phyloP scores from a whole-genome alignment of 1,140 invertebrate genomes.

The Euschistus heros region DNA sequence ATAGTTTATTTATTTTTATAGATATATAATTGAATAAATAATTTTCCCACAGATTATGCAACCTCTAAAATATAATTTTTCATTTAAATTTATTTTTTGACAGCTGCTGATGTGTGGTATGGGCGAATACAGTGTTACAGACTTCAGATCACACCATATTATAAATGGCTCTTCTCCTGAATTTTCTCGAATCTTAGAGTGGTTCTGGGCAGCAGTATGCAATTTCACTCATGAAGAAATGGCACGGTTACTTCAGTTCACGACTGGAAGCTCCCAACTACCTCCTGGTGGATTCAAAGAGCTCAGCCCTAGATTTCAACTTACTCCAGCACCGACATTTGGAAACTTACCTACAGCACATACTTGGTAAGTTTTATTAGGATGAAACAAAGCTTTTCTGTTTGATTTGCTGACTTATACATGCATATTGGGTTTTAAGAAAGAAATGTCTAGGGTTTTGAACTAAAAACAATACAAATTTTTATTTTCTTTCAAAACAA shows the following conservation, averaged over 20 bases:
- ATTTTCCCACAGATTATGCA: too few species aligned
- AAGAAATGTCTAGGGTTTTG: too few species aligned
- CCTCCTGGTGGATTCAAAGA: conserved; percentile 82
- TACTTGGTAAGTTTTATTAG: conserved; percentile 56
- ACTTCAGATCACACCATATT: conserved; percentile 79
- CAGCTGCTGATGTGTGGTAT: conserved; percentile 83
- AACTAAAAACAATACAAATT: too few species aligned
- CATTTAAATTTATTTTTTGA: too few species aligned
- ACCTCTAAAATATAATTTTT: too few species aligned
- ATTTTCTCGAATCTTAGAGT: conserved; percentile 73
- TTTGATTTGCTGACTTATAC: too few species aligned
- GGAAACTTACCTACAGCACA: conserved; percentile 86
- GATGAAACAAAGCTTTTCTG: too few species aligned
- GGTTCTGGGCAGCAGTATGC: conserved; percentile 90
- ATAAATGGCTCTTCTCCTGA: conserved; percentile 72
- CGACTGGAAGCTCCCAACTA: conserved; percentile 84
- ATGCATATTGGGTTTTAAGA: too few species aligned
- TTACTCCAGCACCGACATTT: conserved; percentile 77
- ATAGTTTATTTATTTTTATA: not conserved
- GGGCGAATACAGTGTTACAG: conserved; percentile 81
- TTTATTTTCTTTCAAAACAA: too few species aligned
- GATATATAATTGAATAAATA: not conserved
- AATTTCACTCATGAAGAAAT: conserved; percentile 90
- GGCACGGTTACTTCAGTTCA: conserved; percentile 85
- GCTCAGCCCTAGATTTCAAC: conserved; percentile 81